Evolutionary conservation across 2,888 invertebrate species (phyloP), one percentile per base, ranked within the genome.

Genomic region (Lacanobia oleracea): DNA sequence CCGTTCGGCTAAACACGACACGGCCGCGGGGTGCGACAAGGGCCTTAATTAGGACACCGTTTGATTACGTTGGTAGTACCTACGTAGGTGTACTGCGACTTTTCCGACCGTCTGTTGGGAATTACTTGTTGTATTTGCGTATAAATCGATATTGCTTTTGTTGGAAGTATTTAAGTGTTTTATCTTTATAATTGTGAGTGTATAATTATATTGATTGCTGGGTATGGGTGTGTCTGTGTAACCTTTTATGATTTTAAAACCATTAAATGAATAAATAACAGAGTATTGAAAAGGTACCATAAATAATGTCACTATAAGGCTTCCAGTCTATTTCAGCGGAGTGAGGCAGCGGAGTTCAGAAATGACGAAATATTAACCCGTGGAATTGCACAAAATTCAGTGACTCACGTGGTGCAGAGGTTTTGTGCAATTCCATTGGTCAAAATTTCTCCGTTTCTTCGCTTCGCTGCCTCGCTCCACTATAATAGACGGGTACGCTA

Each of bases 1-100:
- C 72, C 68, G 71, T 76, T 77, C 57, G 66, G 74, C 72, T 78
- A 70, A 82, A 84, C 82, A 76, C 67, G 72, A 74, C 67, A 74
- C 45, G 61, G 64, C 69, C 63, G 45, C 63, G 65, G 69, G 75
- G 56, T n/a, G 73, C 64, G 82, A 87, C 87, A 85, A 51, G 85
- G 23, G 37, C 75, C 83, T 86, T 86, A 85, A 87, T 87, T 87
- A 86, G 78, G 68, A 73, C 77, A 64, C 62, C 69, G 78, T 83
- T 84, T 85, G 84, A 82, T 84, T 82, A 84, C 80, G 68, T 64
- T 72, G 43, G 23, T 54, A 53, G 62, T 68, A 75, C 77, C 71
- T 62, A 76, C 71, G 63, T 69, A 61, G 53, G 53, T 77, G 56
- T 57, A 23, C 61, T 50, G 67, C 21, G 48, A 56, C 50, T 73